phyloP scores from a whole-genome alignment of 1,140 invertebrate genomes.

The Diachasmimorpha longicaudata region DNA sequence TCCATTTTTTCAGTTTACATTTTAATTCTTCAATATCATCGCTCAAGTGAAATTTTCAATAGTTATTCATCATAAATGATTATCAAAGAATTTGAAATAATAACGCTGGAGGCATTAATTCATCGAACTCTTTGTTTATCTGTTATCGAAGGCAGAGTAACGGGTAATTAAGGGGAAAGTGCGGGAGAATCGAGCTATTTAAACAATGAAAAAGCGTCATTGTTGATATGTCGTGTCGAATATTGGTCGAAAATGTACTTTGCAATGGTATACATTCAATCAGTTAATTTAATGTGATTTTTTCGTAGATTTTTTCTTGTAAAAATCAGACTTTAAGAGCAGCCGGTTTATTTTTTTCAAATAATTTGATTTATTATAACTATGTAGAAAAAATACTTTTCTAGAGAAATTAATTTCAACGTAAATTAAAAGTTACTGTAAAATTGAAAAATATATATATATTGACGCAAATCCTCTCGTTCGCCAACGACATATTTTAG shows the following conservation, averaged over 20 bases:
- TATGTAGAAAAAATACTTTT: too few species aligned
- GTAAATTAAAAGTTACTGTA: too few species aligned
- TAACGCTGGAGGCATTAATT: too few species aligned
- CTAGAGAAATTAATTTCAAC: too few species aligned
- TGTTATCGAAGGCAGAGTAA: not conserved
- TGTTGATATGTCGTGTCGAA: conserved; percentile 31
- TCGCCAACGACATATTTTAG: not conserved
- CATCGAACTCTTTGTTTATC: not conserved
- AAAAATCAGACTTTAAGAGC: conserved; percentile 32
- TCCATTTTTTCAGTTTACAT: conserved; percentile 27
- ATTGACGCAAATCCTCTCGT: too few species aligned
- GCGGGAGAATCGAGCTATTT: not conserved
- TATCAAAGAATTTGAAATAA: not conserved
- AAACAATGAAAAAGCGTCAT: conserved; percentile 18
- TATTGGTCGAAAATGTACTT: conserved; percentile 33
- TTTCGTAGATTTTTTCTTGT: not conserved
- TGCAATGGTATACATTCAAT: not conserved
- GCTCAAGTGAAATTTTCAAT: not conserved
- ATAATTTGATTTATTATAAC: not conserved
- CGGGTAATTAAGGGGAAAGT: not conserved
- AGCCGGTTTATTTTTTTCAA: not conserved
- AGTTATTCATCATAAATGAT: not conserved
- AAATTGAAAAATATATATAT: too few species aligned
- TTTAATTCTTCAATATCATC: conserved; percentile 12
- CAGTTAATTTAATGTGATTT: not conserved